Evolutionary conservation across 2,797 vertebrate genomes (phyloP), one percentile per base, ranked within the genome.

Genomic region (Lagorchestes hirsutus): DNA sequence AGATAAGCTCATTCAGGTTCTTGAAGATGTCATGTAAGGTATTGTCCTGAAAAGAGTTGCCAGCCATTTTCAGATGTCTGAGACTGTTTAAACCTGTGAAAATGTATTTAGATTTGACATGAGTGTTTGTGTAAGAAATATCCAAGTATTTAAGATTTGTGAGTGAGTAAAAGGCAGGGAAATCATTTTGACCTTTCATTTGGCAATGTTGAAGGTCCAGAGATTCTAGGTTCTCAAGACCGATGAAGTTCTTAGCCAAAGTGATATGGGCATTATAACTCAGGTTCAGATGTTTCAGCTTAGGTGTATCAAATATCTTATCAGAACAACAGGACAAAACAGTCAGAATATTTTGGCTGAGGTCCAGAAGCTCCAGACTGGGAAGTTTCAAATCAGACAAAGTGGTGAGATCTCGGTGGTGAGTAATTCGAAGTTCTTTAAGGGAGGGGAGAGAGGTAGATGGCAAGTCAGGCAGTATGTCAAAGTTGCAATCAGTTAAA

Each of bases 201-300:
- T 13, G 96, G 0, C 99, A 98, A 94, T 98, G 93, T 74, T 98
- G 99, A 22, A 99, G 50, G 95, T 99, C 98, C 96, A 99, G 93
- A 55, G 98, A 90, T 4, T 98, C 92, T 93, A 98, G 97, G 16
- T 98, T 82, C 57, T 96, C 97, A 90, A 98, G 55, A 0, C 97
- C 97, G 59, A 90, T 0, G 40, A 98, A 99, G 74, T 98, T 97
- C 46, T 96, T 93, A 0, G 0, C 2, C 55, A 99, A 9, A 0
- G 0, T 87, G 92, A 99, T 98, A 4, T 96, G 0, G 0, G 90
- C 90, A 93, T 99, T 99, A 97, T 97, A 98, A 94, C 99, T 99
- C 54, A 99, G 91, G 90, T 99, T 98, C 97, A 99, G 97, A 40
- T 98, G 28, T 40, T 96, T 98, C 93, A 99, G 97, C n/a, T 95